Percentiles rank a stretch among this genome's conserved stretches.
Evolutionary conservation across 1,140 invertebrate genomes (phyloP).

Genomic region (Brachionus sp.): DNA sequence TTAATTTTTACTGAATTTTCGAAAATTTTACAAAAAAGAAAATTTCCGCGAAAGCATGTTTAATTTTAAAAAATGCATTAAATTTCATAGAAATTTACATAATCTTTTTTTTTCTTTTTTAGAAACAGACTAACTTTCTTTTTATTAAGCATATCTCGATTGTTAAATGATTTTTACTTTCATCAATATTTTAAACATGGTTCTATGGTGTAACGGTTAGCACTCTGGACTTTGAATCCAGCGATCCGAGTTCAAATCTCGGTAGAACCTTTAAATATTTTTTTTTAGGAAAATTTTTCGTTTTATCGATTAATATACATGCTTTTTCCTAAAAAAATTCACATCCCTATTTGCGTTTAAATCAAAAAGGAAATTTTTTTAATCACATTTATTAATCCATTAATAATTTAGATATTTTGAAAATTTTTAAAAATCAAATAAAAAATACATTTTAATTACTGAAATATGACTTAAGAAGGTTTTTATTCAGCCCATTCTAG

Average conservation of each 20-base stretch:
- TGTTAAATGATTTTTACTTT: no score
- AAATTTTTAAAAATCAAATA: neutral
- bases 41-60: no score
- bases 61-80: no score
- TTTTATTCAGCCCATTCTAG: constrained; percentile 23
- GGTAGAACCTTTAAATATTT: constrained; percentile 27
- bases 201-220: constrained; percentile 41
- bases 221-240: constrained; percentile 20
- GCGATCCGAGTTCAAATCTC: constrained; percentile 9
- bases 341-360: neutral
- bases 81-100: no score
- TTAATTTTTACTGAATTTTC: no score
- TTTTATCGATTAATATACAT: neutral
- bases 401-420: neutral
- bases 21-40: no score
- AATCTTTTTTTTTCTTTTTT: neutral
- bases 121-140: neutral
- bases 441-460: neutral
- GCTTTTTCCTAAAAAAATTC: neutral
- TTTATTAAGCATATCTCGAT: neutral
- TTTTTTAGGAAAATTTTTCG: neutral
- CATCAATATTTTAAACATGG: neutral
- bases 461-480: neutral
- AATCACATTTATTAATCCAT: constrained; percentile 1
- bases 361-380: neutral